Evolutionary conservation across 2,113 vertebrate genomes (phyloP), one percentile per base, ranked within the genome.

Genomic region (Hydrochoerus hydrochaeris): DNA sequence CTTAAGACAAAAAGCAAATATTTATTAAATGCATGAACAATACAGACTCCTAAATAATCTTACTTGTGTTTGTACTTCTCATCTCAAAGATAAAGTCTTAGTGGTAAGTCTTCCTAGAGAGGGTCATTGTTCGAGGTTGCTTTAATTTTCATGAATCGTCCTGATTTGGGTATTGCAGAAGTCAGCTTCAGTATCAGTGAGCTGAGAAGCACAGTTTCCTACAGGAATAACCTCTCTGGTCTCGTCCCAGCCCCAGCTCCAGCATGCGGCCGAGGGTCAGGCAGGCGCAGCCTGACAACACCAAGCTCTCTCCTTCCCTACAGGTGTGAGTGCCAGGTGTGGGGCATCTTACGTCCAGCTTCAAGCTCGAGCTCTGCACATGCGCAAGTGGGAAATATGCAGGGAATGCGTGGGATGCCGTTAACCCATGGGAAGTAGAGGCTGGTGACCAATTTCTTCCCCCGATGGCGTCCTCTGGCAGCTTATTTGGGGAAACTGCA

Each of bases 91-190:
- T 22, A 94, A 77, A 78, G 38, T 82, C 67, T 86, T 65, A 63
- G 32, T 77, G 46, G 57, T 54, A 78, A 78, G 52, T 84, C 10
- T 93, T 38, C 88, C 57, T 88, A 38, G 2, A 57, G 16, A 65
- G 22, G 62, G 35, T 35, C 35, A 67, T 63, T 57, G 54, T 19
- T 57, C 16, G 20, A 57, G 54, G 16, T 85, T 67, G 71, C 49
- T 95, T 94, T 41, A 78, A 75, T 81, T 90, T 67, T 62, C 65
- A 44, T 1, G n/a, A 58, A 54, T 84, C 11, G 91, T 86, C 91
- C 41, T 84, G 80, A 78, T 46, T 28, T 82, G 24, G 57, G 32
- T 88, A 7, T 41, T 92, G 71, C 8, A 32, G 41, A 90, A 90
- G 12, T 62, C 32, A 38, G 19, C 1, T 17, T 85, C 5, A 0